phyloP scores from a whole-genome alignment of 2,888 invertebrate genomes.

The Microchrysa polita region DNA sequence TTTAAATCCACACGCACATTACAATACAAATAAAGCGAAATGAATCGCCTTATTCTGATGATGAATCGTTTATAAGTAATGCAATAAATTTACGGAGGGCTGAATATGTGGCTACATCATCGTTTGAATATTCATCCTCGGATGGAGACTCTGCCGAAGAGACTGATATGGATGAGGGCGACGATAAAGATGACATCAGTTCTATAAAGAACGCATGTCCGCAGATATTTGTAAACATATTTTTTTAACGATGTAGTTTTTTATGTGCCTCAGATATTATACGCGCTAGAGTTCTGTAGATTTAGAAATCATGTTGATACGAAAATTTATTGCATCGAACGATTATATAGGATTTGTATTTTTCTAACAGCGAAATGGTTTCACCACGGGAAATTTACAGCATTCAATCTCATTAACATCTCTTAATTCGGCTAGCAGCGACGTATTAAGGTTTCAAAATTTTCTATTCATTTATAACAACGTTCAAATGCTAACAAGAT shows the following conservation, averaged over 20 bases:
- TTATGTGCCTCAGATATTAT: too few species aligned
- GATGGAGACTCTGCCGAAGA: slow-evolving; percentile 41
- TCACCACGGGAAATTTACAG: slow-evolving; percentile 17
- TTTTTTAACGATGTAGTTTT: too few species aligned
- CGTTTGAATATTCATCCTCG: slow-evolving; percentile 47
- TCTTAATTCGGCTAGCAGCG: slow-evolving; percentile 18
- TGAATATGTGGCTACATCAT: slow-evolving; percentile 49
- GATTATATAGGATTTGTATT: background rate
- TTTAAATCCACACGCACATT: slow-evolving; percentile 14
- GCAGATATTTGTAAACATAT: slow-evolving; percentile 13
- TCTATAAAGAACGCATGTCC: background rate
- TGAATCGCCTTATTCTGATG: slow-evolving; percentile 30
- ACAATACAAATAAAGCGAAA: slow-evolving; percentile 23
- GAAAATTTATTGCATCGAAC: too few species aligned
- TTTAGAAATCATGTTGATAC: too few species aligned
- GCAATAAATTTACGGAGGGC: slow-evolving; percentile 51
- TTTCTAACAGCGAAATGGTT: background rate
- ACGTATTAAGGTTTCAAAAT: slow-evolving; percentile 22
- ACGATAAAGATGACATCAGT: background rate
- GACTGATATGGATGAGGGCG: slow-evolving; percentile 33
- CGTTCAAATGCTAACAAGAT: too few species aligned
- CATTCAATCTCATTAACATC: slow-evolving; percentile 35
- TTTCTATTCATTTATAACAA: too few species aligned
- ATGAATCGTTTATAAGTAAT: slow-evolving; percentile 49
- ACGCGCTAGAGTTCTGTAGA: too few species aligned